Base-by-base conservation (phyloP, 2,888 invertebrate species). In the Pedicia rivosa region DNA sequence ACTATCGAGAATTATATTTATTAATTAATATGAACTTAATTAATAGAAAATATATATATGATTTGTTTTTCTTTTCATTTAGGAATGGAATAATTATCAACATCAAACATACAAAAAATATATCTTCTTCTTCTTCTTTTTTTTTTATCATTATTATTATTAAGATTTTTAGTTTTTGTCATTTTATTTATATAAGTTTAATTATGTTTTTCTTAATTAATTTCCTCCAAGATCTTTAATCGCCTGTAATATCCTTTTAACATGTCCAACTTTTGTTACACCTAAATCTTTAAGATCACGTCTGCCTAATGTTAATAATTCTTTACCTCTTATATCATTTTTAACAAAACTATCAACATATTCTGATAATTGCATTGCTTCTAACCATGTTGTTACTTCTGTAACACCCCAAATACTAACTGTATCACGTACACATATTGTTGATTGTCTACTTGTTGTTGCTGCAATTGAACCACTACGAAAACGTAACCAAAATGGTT, bases 261-360 rank as follows among this genome's bases (percentile, higher is more conserved):
- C 79, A 57, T 95, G 95, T 1, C 95, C 95, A 35, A 95, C 87
- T 65, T 95, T 95, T 8, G 80, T 79, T 37, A 95, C 80, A 7
- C 94, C 94, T 31, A 95, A 68, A 46, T 95, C 95, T 56, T 90
- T 77, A 4, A 87, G 67, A 57, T 88, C 87, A 12, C 90, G 66
- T 36, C 92, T 66, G 3, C 90, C 90, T 39, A 97, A 63, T 1
- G 82, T 77, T 4, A 92, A 66, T 20, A 95, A 66, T 55, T 94
- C 94, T 24, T 81, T 69, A 2, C 94, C 95, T 22, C 88, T 75
- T 50, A 95, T 83, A 62, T 95, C 94, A 56, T 95, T 87, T 39
- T 77, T 76, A 14, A 80, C 70, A 56, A 95, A 95, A 40, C 79
- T 80, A n/a, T 88, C 88, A 4, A 77, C 72, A 59, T 95, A 95